A percentile compares a stretch with the other conserved stretches of the same genome.
phyloP scores from a whole-genome alignment of 2,797 vertebrate species.

The Falco columbarius region DNA sequence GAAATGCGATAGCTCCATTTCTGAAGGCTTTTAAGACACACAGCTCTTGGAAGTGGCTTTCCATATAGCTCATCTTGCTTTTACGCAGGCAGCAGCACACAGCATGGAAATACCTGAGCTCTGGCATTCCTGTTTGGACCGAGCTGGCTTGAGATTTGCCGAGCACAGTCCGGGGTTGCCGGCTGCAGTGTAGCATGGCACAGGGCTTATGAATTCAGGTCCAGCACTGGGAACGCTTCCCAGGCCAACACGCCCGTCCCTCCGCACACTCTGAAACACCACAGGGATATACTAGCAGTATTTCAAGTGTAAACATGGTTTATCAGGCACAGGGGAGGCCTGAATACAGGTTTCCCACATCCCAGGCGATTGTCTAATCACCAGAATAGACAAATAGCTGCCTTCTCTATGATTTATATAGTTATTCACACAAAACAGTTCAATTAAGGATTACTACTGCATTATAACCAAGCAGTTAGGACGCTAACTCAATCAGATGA shows the following conservation, averaged over 20 bases:
- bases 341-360: conserved; percentile 17
- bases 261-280: background rate
- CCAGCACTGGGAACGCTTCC: background rate
- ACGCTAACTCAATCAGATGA: background rate
- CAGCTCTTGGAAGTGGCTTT: background rate
- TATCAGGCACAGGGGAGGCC: background rate
- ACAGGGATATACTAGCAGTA: background rate
- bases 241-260: accelerated
- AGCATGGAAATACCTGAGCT: background rate
- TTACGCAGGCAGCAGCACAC: accelerated
- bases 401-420: conserved; percentile 21
- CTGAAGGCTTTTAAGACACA: background rate
- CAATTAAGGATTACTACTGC: conserved; percentile 28
- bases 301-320: background rate
- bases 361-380: conserved; percentile 1
- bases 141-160: background rate
- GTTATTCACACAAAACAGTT: conserved; percentile 29
- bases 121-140: background rate
- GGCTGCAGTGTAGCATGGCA: background rate
- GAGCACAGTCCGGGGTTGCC: accelerated
- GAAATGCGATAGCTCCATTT: background rate
- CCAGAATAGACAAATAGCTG: conserved; percentile 38
- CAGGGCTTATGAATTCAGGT: background rate
- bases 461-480: background rate
- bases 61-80: background rate